phyloP scores from a whole-genome alignment of 2,797 vertebrate species.

The Enteromius radiatus region DNA sequence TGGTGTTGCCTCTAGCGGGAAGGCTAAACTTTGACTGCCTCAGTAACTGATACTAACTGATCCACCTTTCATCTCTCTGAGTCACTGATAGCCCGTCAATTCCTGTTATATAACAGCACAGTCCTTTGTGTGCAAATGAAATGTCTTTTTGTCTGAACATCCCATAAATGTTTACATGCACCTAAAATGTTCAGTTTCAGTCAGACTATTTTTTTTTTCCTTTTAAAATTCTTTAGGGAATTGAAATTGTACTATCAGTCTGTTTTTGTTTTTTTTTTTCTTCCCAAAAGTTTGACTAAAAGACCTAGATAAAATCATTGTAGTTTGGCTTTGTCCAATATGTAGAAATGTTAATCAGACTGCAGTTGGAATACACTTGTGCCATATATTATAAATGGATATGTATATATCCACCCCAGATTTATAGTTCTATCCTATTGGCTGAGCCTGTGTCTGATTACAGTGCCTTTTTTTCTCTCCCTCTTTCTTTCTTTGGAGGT shows the following conservation, averaged over 20 bases:
- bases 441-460: not conserved
- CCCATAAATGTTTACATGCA: slow-evolving; percentile 4
- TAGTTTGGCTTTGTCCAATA: not conserved
- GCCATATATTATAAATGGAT: not conserved
- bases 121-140: slow-evolving; percentile 55
- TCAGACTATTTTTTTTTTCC: not conserved
- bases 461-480: no score
- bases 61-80: slow-evolving; percentile 70
- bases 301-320: not conserved
- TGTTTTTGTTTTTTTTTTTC: not conserved
- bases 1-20: slow-evolving; percentile 67
- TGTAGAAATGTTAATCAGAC: not conserved
- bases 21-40: slow-evolving; percentile 61
- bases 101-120: slow-evolving; percentile 59
- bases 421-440: not conserved
- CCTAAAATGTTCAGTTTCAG: not conserved
- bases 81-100: slow-evolving; percentile 62
- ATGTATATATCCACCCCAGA: not conserved
- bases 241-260: no score
- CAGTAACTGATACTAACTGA: slow-evolving; percentile 71
- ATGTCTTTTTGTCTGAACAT: slow-evolving; percentile 33
- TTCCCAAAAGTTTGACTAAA: not conserved
- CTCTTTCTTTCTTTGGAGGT: not conserved
- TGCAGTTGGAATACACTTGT: not conserved
- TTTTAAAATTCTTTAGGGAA: not conserved